phyloP scores from a whole-genome alignment of 2,888 invertebrate genomes.

The Creontiades dilutus region DNA sequence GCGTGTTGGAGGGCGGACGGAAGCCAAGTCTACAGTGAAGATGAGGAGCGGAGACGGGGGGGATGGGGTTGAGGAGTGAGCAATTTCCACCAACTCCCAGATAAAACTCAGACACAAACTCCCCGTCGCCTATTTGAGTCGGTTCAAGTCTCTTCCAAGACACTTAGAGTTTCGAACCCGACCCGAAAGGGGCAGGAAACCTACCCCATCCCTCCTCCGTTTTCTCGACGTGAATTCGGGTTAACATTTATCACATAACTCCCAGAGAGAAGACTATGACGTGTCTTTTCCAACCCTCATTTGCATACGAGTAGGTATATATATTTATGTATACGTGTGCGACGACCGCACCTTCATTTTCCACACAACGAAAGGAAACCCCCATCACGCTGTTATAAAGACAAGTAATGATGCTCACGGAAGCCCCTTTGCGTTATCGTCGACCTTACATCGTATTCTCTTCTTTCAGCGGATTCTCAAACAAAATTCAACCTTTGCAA shows the following conservation, averaged over 20 bases:
- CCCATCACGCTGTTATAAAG: slow-evolving; percentile 33
- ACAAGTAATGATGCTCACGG: slow-evolving; percentile 7
- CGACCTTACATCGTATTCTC: neutral
- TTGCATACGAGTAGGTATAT: slow-evolving; percentile 23
- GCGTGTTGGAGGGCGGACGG: neutral
- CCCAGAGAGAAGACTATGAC: slow-evolving; percentile 20
- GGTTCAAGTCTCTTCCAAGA: slow-evolving; percentile 62
- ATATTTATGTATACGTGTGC: neutral
- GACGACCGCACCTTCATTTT: slow-evolving; percentile 24
- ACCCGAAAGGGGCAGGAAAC: slow-evolving; percentile 4
- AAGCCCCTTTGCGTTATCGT: neutral
- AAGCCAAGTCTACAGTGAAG: neutral
- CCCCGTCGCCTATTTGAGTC: slow-evolving; percentile 68
- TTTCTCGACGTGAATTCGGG: slow-evolving; percentile 25
- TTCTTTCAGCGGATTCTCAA: neutral
- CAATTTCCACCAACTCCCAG: slow-evolving; percentile 65
- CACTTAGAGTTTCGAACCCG: slow-evolving; percentile 42
- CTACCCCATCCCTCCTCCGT: neutral
- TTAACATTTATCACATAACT: slow-evolving; percentile 60
- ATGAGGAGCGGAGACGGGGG: no score
- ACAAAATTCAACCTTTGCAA: neutral
- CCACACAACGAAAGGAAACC: slow-evolving; percentile 40
- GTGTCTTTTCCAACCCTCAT: slow-evolving; percentile 33
- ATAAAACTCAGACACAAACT: slow-evolving; percentile 65
- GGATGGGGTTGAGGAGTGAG: slow-evolving; percentile 30